Evolutionary conservation across 2,888 invertebrate genomes (phyloP), one percentile per base, ranked within the genome.

Genomic region (Platypus cylindrus): DNA sequence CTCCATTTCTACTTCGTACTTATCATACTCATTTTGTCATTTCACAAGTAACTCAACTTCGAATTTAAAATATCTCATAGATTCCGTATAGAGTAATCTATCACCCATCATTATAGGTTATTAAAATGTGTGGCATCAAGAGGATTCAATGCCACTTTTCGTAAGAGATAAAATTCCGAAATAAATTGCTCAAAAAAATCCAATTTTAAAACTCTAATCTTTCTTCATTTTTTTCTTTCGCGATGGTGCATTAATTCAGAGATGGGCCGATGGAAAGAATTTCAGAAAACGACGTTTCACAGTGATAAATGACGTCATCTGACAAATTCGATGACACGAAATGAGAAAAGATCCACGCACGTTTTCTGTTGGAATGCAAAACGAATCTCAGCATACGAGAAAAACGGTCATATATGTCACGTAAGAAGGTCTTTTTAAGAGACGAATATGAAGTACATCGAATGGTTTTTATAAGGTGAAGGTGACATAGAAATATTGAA

Each of bases 241-340:
- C 36, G 29, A 13, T 29, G 37, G 40, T 37, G 37, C 34, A 40
- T 37, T 37, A 37, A 40, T 37, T 34, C 27, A 34, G 28, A 31
- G 32, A 37, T 36, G 36, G 36, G n/a, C n/a, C n/a, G n/a, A n/a
- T n/a, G 32, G 32, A 32, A 37, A 30, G 22, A 27, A 25, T 32
- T 32, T 24, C 15, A 24, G 17, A 14, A n/a, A 37, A 37, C 30
- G 34, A 34, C 36, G 28, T 39, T 25, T 25, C 37, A 27, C 20
- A 40, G 31, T 40, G 40, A 40, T 40, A 34, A 37, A 40, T 34
- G 40, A 40, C 40, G 31, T 37, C 31, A 37, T 40, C 37, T 34
- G 37, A 37, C 31, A 40, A 40, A 40, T 40, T 40, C 37, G 40
- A 37, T 37, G 40, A 40, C 40, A 37, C 37, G 34, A 40, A 40